Conservation (phyloP, 2,888 invertebrate genomes). For the Slavum lentiscoides region DNA sequence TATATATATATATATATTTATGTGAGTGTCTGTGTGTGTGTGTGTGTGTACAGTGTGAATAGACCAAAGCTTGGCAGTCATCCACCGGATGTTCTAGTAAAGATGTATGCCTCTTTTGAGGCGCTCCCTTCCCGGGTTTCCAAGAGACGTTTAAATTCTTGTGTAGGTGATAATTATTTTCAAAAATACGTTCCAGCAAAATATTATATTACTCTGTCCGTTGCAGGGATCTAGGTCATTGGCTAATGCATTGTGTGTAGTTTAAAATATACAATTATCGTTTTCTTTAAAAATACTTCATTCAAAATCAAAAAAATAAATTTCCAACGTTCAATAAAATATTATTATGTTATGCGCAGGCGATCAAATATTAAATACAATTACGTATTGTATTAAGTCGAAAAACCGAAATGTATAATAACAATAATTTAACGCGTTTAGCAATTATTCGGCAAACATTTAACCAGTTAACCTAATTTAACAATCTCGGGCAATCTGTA, state of each 20-base stretch:
- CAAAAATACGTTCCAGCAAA: conserved; percentile 25
- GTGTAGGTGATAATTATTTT: conserved; percentile 32
- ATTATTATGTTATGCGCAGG: too few species aligned
- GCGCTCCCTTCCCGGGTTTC: not conserved
- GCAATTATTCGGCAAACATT: not conserved
- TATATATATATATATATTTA: not conserved
- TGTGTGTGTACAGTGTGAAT: conserved; percentile 7
- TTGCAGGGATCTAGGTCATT: conserved; percentile 7
- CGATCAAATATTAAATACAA: too few species aligned
- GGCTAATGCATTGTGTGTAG: not conserved
- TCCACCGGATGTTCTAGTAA: conserved; percentile 42
- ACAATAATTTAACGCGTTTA: not conserved
- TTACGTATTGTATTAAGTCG: too few species aligned
- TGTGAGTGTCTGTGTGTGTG: not conserved
- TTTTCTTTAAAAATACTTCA: not conserved
- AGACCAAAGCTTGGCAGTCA: conserved; percentile 44
- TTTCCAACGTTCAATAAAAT: too few species aligned
- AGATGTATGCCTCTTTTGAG: conserved; percentile 36
- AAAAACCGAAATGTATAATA: not conserved
- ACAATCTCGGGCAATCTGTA: not conserved
- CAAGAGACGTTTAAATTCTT: conserved; percentile 26
- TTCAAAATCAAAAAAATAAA: too few species aligned
- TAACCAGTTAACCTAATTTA: not conserved
- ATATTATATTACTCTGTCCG: not conserved
- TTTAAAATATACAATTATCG: not conserved